Evolutionary conservation across 2,797 vertebrate species (phyloP), one percentile per base, ranked within the genome.

Genomic region (Chaetophractus vellerosus): DNA sequence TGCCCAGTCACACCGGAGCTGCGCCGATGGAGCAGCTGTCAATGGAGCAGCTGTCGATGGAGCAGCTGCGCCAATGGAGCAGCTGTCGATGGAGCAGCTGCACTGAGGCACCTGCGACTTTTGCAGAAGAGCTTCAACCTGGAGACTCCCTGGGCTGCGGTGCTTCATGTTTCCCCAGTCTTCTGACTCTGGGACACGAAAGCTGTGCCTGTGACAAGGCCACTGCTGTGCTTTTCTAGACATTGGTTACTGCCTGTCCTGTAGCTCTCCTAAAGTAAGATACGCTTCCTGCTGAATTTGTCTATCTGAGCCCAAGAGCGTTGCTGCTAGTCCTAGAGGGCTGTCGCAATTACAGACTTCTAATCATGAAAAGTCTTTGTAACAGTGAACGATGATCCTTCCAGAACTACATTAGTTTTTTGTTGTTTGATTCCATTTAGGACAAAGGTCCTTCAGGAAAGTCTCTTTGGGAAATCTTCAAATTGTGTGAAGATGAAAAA

Each of bases 341-440:
- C 3, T 57, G 89, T 75, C 21, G 33, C 28, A 75, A 16, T 64
- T 50, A 21, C 7, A 63, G 33, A 45, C 2, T 55, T 41, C 10
- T 87, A 5, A 76, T 57, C 55, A 23, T 63, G 33, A 66, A 66
- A 64, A 45, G 9, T 59, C 59, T 55, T 52, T 28, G 19, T 80
- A 63, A 80, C 55, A 63, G 11, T 63, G 63, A 63, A 31, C 28
- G 80, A 41, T 61, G 71, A 80, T 55, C 33, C 64, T 93, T 63
- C 52, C 64, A 80, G 23, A 63, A 23, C 23, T 72, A 15, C 16
- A 52, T 55, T 72, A 31, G 33, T n/a, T n/a, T 63, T 68, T 93
- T 33, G 38, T 66, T 59, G 36, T 83, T 92, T 57, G n/a, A 92
- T 80, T 86, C 33, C 8, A 69, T 86, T 55, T 93, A 69, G 16